Base-by-base conservation (phyloP, 2,797 vertebrate species). In the Danionella dracula region DNA sequence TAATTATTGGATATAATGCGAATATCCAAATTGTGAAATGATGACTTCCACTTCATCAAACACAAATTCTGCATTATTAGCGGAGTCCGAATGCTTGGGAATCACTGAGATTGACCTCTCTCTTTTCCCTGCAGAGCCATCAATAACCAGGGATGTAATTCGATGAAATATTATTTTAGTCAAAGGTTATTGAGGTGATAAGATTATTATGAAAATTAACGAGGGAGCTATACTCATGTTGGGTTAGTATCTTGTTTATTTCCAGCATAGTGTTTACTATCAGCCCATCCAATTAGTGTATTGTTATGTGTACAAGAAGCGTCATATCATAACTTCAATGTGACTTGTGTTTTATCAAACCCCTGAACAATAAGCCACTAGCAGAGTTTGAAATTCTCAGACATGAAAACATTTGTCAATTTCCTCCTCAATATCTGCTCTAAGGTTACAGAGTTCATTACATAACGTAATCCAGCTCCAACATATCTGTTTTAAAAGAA, bases 91-190 rank as follows among this genome's bases (percentile, higher is more conserved):
- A 17, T 48, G 58, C 56, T 68, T 41, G 44, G 57, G 35, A 50
- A 45, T 37, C 55, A 49, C 46, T 67, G 45, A 59, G 60, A 59
- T 48, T 70, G 35, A 60, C 19, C 29, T 56, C 48, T 13, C 15
- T 15, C 35, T 64, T 53, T 62, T 23, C 49, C 57, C 65, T 54
- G 53, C 68, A 63, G 42, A 55, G 8, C 53, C 41, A 73, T 51
- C 57, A 54, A 70, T 37, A 66, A 21, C 45, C 42, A 1, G 11
- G 44, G 49, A 53, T 61, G 63, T 56, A 67, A 67, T 48, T 12
- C 15, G 48, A 49, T 46, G 62, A 38, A 66, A 66, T 8, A 11
- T 29, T 37, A 15, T 44, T 71, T 50, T 56, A 12, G 35, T 40
- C 37, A 72, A 34, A 72, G 56, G 56, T 55, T 55, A 49, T 53